Percentiles rank a stretch among this genome's conserved stretches.
Evolutionary conservation across 1,140 invertebrate genomes (phyloP).

Genomic region (Daktulosphaira vitifoliae): DNA sequence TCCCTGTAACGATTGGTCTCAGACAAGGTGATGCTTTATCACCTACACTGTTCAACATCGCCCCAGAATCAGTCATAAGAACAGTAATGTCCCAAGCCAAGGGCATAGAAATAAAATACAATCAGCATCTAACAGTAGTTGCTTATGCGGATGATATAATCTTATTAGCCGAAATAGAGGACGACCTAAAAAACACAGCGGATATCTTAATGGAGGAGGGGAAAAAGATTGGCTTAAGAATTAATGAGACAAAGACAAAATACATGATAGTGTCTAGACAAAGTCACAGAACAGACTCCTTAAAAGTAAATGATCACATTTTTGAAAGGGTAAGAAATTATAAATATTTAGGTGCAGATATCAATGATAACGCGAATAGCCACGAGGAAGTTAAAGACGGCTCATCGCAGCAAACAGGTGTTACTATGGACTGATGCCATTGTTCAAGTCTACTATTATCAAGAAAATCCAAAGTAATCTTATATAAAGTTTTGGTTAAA

Average conservation of each 20-base stretch:
- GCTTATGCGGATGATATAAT: background rate
- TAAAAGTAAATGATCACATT: background rate
- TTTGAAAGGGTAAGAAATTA: background rate
- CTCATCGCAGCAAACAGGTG: too few relatives aligned
- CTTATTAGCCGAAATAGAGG: background rate
- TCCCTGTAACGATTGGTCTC: background rate
- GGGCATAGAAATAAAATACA: background rate
- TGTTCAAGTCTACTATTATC: too few relatives aligned
- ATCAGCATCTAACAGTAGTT: background rate
- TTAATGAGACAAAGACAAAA: background rate
- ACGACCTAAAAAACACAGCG: background rate
- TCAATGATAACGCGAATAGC: too few relatives aligned
- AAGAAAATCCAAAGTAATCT: background rate
- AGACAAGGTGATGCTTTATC: background rate
- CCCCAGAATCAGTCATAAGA: background rate
- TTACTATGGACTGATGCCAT: background rate
- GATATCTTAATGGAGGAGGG: background rate
- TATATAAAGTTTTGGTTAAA: background rate
- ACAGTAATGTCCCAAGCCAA: background rate
- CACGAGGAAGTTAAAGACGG: too few relatives aligned
- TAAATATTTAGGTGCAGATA: background rate
- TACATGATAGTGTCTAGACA: conserved; percentile 4
- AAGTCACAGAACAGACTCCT: background rate
- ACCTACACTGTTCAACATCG: background rate
- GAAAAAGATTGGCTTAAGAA: background rate